Base-by-base conservation (phyloP, 2,113 vertebrate genomes). In the Catagonus wagneri region DNA sequence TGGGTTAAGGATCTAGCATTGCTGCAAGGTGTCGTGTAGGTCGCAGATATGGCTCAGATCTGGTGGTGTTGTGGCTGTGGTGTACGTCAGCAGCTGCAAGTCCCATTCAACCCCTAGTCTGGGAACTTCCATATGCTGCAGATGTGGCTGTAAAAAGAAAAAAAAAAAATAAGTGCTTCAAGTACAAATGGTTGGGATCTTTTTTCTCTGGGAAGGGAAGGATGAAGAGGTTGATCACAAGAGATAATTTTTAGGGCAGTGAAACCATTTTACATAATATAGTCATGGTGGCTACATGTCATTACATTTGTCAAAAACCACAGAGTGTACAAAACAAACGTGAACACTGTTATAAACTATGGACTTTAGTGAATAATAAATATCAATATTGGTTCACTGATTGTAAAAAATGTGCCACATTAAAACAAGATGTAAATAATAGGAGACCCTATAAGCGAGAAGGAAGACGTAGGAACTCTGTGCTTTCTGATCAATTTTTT, bases 401-500 rank as follows among this genome's bases (percentile, higher is more conserved):
- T 27, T 75, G 1, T 88, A 85, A 89, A 52, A 83, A 93, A 76
- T 61, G 58, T 52, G 44, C 52, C 60, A 71, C 44, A 50, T 69
- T 88, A 93, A 81, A 44, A 79, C 14, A 63, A 75, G 60, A 86
- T 69, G 25, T 85, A 84, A 83, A n/a, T 58, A 75, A 23, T 6
- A 66, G 34, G 39, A n/a, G 44, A 87, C 11, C 34, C 39, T 89
- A 23, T 86, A 58, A 72, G 27, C 29, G 9, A 36, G 16, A 16
- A 66, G 54, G 36, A 58, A 2, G n/a, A 2, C 65, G 19, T 65
- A 22, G 27, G 61, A 83, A 78, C 2, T 66, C 29, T 68, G n/a
- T 75, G 25, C 12, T 93, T 94, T 96, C 65, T 56, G 9, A 83
- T 22, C 16, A 90, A 54, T 17, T 94, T 84, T 96, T 36, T 72